phyloP scores from a whole-genome alignment of 2,113 vertebrate genomes.

The Litocranius walleri region DNA sequence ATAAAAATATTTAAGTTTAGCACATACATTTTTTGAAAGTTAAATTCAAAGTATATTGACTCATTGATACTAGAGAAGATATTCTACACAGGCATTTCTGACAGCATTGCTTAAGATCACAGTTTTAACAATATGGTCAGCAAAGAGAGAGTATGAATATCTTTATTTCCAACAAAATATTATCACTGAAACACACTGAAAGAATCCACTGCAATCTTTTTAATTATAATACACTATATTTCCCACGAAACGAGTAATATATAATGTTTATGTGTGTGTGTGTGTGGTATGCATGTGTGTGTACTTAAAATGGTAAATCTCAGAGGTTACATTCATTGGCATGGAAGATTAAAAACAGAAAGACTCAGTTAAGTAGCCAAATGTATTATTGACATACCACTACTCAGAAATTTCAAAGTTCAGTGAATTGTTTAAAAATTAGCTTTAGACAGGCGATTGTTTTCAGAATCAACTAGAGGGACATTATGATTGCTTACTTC shows the following conservation, averaged over 20 bases:
- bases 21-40: constrained; percentile 71
- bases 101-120: constrained; percentile 21
- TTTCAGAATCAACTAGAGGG: background rate
- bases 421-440: background rate
- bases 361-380: background rate
- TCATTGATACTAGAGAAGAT: constrained; percentile 57
- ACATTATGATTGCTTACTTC: background rate
- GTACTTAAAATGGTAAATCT: constrained; percentile 30
- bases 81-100: constrained; percentile 61
- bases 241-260: background rate
- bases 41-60: constrained; percentile 54
- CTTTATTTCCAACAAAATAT: background rate
- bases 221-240: background rate
- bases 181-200: constrained; percentile 7
- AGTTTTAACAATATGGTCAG: background rate
- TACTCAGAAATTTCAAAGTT: background rate
- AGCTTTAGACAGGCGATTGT: background rate
- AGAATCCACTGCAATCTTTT: constrained; percentile 26
- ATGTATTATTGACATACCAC: background rate
- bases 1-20: constrained; percentile 80
- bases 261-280: background rate
- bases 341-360: background rate
- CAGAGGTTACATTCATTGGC: background rate
- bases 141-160: background rate
- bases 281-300: background rate